These are phyloP conservation scores for Andrena dorsata DNA, from an alignment of 2,888 invertebrate genomes.

Conservation along the genomic window DNA sequence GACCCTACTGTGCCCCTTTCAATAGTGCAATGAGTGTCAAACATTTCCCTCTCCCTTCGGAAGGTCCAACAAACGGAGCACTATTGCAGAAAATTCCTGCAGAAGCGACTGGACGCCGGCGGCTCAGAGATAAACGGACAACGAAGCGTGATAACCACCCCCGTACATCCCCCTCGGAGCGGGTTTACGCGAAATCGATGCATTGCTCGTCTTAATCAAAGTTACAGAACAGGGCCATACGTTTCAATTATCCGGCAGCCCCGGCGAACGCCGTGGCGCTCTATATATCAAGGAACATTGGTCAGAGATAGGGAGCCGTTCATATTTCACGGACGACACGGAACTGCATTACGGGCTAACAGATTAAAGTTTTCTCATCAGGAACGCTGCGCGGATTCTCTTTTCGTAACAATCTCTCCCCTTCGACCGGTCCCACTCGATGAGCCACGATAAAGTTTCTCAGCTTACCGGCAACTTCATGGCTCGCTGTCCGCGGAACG, in stretches of 20 bases:
- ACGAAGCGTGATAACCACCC: background rate
- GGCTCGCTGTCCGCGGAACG: slow-evolving; percentile 35
- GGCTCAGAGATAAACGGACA: background rate
- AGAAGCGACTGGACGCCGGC: too few relatives aligned
- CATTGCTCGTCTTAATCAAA: slow-evolving; percentile 50
- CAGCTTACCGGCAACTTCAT: slow-evolving; percentile 69
- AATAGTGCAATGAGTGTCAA: too few relatives aligned
- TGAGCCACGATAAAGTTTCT: slow-evolving; percentile 68
- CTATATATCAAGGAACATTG: slow-evolving; percentile 56
- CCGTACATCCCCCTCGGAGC: background rate
- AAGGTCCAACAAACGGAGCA: too few relatives aligned
- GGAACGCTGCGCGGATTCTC: slow-evolving; percentile 55
- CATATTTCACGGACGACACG: slow-evolving; percentile 68
- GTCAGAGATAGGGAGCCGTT: slow-evolving; percentile 48
- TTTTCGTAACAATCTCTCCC: slow-evolving; percentile 59
- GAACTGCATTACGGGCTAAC: slow-evolving; percentile 66
- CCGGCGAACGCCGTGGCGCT: slow-evolving; percentile 12
- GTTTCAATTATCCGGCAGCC: slow-evolving; percentile 56
- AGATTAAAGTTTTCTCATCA: slow-evolving; percentile 75
- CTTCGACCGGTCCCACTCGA: slow-evolving; percentile 54
- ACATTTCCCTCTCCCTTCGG: too few relatives aligned
- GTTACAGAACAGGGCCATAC: slow-evolving; percentile 48
- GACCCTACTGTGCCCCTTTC: too few relatives aligned
- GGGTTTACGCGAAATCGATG: slow-evolving; percentile 46
- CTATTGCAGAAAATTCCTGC: too few relatives aligned